Conservation (phyloP, 2,797 vertebrate species). For the Microctenopoma lineatum region DNA sequence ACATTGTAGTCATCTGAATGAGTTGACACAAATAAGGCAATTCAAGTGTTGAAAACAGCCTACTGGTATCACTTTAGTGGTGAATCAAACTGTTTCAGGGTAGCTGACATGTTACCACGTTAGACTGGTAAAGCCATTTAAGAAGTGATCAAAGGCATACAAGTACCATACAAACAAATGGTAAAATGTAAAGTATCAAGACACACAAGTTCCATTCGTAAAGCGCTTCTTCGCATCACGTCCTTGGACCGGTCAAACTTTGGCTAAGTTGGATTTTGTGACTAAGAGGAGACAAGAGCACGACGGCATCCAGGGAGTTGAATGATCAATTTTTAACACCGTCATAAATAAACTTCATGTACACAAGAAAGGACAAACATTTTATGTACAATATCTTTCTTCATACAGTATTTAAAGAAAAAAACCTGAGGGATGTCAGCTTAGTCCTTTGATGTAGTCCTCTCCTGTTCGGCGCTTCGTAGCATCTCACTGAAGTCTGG, state of each 20-base stretch:
- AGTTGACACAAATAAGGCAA: slow-evolving; percentile 82
- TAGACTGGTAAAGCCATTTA: slow-evolving; percentile 57
- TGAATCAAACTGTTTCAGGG: slow-evolving; percentile 63
- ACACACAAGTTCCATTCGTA: slow-evolving; percentile 57
- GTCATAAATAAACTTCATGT: slow-evolving; percentile 60
- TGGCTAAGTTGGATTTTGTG: slow-evolving; percentile 53
- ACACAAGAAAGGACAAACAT: slow-evolving; percentile 69
- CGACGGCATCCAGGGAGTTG: slow-evolving; percentile 52
- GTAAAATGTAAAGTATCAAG: slow-evolving; percentile 58
- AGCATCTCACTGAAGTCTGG: slow-evolving; percentile 46
- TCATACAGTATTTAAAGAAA: slow-evolving; percentile 51
- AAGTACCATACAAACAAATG: slow-evolving; percentile 67
- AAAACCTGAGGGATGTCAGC: slow-evolving; percentile 77
- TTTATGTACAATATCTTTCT: slow-evolving; percentile 74
- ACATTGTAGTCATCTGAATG: slow-evolving; percentile 70
- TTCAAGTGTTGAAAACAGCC: slow-evolving; percentile 78
- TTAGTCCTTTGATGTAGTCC: slow-evolving; percentile 54
- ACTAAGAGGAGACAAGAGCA: slow-evolving; percentile 41
- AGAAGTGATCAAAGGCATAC: slow-evolving; percentile 64
- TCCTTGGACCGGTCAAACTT: slow-evolving; percentile 44
- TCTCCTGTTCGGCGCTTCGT: slow-evolving; percentile 41
- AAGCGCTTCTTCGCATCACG: slow-evolving; percentile 31
- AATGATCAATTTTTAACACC: slow-evolving; percentile 57
- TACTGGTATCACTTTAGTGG: slow-evolving; percentile 70
- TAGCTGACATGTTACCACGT: slow-evolving; percentile 45